Conservation (phyloP, 2,888 invertebrate genomes). For the Adelognathus sp. region DNA sequence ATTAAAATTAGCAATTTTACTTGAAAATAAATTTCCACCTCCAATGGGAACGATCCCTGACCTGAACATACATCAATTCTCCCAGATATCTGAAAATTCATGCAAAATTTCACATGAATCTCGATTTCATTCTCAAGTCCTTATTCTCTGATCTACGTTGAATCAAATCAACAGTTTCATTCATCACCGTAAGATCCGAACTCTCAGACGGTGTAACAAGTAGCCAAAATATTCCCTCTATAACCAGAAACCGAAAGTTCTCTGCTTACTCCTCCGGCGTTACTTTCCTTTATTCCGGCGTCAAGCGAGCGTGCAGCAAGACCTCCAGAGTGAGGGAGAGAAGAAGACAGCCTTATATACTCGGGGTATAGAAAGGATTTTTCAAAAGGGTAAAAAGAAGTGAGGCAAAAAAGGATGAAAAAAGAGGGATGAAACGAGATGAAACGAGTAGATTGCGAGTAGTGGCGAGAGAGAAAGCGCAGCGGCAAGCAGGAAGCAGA, state of each 20-base stretch:
- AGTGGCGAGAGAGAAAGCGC: conserved; percentile 1
- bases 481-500: conserved; percentile 56
- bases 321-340: conserved; percentile 60
- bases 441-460: conserved; percentile 23
- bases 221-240: conserved; percentile 45
- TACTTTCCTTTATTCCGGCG: conserved; percentile 70
- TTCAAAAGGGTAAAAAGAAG: not conserved
- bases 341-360: not conserved
- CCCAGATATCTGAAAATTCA: too few species aligned
- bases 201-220: conserved; percentile 44
- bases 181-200: too few species aligned
- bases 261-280: conserved; percentile 37
- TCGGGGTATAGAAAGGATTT: conserved; percentile 67
- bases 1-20: too few species aligned
- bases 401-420: not conserved
- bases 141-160: too few species aligned
- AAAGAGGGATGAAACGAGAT: conserved; percentile 18
- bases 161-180: too few species aligned
- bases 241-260: conserved; percentile 30
- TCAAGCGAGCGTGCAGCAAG: conserved; percentile 77
- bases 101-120: too few species aligned
- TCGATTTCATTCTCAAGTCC: too few species aligned
- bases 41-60: too few species aligned
- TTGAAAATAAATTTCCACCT: too few species aligned
- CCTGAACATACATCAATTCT: too few species aligned